Conservation (phyloP, 2,888 invertebrate species). For the Conomelus anceps region DNA sequence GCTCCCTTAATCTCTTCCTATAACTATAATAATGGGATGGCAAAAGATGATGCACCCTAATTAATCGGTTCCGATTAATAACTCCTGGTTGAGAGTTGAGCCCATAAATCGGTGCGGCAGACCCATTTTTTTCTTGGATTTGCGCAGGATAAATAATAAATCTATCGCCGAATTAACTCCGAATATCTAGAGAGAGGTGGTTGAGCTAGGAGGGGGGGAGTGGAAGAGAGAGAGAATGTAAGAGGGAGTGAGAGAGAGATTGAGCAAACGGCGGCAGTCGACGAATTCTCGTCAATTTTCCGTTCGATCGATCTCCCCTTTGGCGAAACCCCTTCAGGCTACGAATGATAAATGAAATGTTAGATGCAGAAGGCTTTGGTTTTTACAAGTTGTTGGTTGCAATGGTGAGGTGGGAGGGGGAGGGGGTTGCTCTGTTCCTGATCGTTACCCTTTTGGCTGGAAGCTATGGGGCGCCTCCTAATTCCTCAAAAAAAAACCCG, state of each 20-base stretch:
- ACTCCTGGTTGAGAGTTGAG: background rate
- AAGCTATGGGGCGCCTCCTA: background rate
- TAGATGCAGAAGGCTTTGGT: conserved; percentile 11
- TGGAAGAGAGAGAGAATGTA: too few species aligned
- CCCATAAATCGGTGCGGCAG: background rate
- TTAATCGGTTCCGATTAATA: background rate
- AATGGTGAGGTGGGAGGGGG: background rate
- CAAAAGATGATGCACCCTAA: background rate
- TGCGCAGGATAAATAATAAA: background rate
- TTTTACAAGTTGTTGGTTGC: conserved; percentile 4
- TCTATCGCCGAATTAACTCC: background rate
- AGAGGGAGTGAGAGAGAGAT: background rate
- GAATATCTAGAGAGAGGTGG: background rate
- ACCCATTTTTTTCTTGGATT: too few species aligned
- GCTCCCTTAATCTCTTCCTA: background rate
- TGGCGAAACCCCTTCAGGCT: background rate
- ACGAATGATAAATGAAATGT: conserved; percentile 12
- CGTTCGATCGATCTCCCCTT: conserved; percentile 6
- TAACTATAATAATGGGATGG: background rate
- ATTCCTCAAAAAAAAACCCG: background rate
- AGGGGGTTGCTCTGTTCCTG: background rate
- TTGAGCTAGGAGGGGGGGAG: background rate
- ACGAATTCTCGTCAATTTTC: conserved; percentile 10
- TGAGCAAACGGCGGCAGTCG: background rate
- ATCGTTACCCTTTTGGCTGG: conserved; percentile 7